Base-by-base conservation (phyloP, 2,797 vertebrate species). In the Chiroxiphia lanceolata region DNA sequence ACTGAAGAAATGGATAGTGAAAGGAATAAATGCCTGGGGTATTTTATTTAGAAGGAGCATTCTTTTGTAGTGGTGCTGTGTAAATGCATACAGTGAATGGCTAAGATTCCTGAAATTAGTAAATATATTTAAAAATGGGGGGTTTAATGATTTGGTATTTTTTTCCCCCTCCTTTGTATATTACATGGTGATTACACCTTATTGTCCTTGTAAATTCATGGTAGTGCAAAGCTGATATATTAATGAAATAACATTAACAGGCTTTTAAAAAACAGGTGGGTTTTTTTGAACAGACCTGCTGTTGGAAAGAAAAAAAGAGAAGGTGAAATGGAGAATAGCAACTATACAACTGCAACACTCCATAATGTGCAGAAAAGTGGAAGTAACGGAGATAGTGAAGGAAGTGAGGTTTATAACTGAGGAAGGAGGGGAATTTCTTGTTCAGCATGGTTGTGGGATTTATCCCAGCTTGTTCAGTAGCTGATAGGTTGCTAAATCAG, bases 1-100 rank as follows among this genome's bases (percentile, higher is more conserved):
- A 99, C 98, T 5, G 98, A 99, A 97, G 98, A 99, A 96, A 95
- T 98, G 83, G 98, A 99, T 68, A 97, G 98, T 0, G 99, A 99
- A 94, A 98, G 98, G 78, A 99, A 99, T 96, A 99, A 99, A 96
- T 99, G 99, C 95, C 96, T 99, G 69, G 99, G 99, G 51, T 99
- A 99, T 96, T 99, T 99, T 91, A 99, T 99, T 95, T 99, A 99
- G 96, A 91, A 54, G 31, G 45, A 60, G 7, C 14, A 21, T 7
- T 51, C 25, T 83, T 82, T 40, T 89, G 56, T 61, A 68, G 70
- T 82, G 78, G 20, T 94, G 94, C 40, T 45, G 87, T 96, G 93
- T 77, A 89, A 84, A 74, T 22, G 33, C 18, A 40, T 90, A 84
- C 17, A 60, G 10, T 60, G 44, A 90, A 65, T 47, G 47, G 45